A percentile compares a stretch with the other conserved stretches of the same genome.
phyloP scores from a whole-genome alignment of 30 jellyfish, hydroid and myxozoan genomes.

The Pseudorhiza aurosa region DNA sequence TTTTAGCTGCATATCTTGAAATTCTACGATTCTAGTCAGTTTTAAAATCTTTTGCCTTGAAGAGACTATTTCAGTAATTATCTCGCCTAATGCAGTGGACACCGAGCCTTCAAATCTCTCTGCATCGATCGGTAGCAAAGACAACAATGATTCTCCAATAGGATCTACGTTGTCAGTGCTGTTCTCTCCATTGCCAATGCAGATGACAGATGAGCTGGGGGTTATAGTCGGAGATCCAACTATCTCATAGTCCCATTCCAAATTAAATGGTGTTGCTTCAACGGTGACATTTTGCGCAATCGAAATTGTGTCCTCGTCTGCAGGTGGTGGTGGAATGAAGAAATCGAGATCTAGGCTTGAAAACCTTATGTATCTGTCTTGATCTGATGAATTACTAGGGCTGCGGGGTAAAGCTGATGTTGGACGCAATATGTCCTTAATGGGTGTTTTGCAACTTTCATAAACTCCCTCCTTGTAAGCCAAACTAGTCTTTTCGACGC shows the following conservation, averaged over 20 bases:
- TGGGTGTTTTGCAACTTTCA: background rate
- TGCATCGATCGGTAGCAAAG: conserved; percentile 79
- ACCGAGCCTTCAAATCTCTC: conserved; percentile 63
- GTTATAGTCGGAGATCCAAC: conserved; percentile 75
- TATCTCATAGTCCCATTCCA: conserved; percentile 74
- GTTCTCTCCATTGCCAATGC: conserved; percentile 28
- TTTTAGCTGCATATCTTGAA: conserved; percentile 71
- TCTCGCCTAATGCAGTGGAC: conserved; percentile 84
- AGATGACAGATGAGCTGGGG: conserved; percentile 71
- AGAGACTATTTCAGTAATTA: conserved; percentile 85
- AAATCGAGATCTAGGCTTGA: conserved; percentile 74
- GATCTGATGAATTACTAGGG: conserved; percentile 28
- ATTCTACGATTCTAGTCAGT: conserved; percentile 61
- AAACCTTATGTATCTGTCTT: conserved; percentile 61
- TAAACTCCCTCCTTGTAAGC: background rate
- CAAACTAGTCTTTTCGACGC: conserved; percentile 16
- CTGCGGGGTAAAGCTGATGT: conserved; percentile 41
- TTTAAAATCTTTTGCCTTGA: conserved; percentile 83
- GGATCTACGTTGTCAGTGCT: conserved; percentile 69
- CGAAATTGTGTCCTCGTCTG: conserved; percentile 61
- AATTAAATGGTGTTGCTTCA: conserved; percentile 56
- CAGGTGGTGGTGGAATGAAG: conserved; percentile 98
- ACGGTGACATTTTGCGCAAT: conserved; percentile 35
- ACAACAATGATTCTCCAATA: conserved; percentile 75
- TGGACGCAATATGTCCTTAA: conserved; percentile 7